These are phyloP conservation scores for Diabrotica virgifera DNA, from an alignment of 1,140 invertebrate species.

Conservation along the genomic window DNA sequence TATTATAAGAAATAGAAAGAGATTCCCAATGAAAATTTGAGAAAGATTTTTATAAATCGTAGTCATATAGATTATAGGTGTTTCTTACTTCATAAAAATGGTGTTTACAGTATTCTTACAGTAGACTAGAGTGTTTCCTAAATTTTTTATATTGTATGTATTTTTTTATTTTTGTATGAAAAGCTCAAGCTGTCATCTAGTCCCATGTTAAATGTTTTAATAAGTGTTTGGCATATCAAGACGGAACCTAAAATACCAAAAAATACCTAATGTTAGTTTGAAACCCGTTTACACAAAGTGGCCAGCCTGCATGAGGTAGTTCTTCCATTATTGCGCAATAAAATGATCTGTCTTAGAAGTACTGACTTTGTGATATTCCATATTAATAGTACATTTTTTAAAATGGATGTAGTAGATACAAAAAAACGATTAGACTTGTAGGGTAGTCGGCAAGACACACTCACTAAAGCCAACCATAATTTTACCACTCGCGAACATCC, in stretches of 20 bases:
- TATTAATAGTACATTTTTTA: constrained; percentile 20
- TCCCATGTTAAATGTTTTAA: constrained; percentile 41
- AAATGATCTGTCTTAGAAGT: constrained; percentile 33
- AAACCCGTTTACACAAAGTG: constrained; percentile 14
- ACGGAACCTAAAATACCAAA: constrained; percentile 6
- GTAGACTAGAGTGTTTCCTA: constrained; percentile 48
- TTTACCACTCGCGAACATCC: too few species aligned
- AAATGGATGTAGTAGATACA: constrained; percentile 3
- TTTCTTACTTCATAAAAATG: constrained; percentile 48
- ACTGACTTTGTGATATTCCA: constrained; percentile 33
- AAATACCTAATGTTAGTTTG: constrained; percentile 10
- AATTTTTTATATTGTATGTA: constrained; percentile 51
- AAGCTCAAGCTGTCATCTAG: constrained; percentile 51
- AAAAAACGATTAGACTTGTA: neutral
- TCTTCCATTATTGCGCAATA: constrained; percentile 30
- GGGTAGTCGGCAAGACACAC: neutral
- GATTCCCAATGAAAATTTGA: constrained; percentile 41
- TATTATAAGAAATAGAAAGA: constrained; percentile 30
- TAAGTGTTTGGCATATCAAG: constrained; percentile 45
- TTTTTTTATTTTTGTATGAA: constrained; percentile 51
- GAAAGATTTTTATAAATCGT: constrained; percentile 44
- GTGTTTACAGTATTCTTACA: constrained; percentile 51
- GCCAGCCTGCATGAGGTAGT: constrained; percentile 9
- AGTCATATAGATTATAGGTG: constrained; percentile 42
- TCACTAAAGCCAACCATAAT: neutral